phyloP scores from a whole-genome alignment of 2,113 vertebrate genomes.

The Reinhardtius hippoglossoides region DNA sequence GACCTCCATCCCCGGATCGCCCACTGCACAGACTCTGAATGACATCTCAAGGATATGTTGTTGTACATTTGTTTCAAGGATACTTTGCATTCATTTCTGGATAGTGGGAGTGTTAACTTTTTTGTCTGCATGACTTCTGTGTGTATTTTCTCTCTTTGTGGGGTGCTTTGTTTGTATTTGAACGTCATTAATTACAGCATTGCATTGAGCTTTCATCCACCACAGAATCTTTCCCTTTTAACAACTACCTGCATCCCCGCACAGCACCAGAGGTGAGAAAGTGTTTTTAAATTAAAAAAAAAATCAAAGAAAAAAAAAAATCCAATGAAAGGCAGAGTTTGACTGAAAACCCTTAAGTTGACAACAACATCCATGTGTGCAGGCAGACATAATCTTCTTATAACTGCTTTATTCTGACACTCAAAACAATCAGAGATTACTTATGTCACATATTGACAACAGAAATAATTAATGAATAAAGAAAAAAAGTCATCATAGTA shows the following conservation, averaged over 20 bases:
- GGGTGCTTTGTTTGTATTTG: too few relatives aligned
- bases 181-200: background rate
- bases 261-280: background rate
- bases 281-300: background rate
- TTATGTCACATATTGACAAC: conserved; percentile 79
- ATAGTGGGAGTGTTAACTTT: too few relatives aligned
- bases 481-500: conserved; percentile 59
- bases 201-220: background rate
- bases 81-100: too few relatives aligned
- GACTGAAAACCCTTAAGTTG: background rate
- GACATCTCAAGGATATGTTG: too few relatives aligned
- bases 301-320: background rate
- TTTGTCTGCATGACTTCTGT: too few relatives aligned
- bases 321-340: background rate
- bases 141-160: too few relatives aligned
- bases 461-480: conserved; percentile 67
- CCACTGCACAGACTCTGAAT: too few relatives aligned
- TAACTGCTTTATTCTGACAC: conserved; percentile 82
- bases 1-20: too few relatives aligned
- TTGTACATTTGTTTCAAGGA: too few relatives aligned
- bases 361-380: conserved; percentile 57
- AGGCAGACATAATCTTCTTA: conserved; percentile 63
- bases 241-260: background rate
- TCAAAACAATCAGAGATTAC: conserved; percentile 79
- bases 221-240: background rate